phyloP scores from a whole-genome alignment of 37 sponge, comb jelly and placozoan genomes.

The Agelas oroides region DNA sequence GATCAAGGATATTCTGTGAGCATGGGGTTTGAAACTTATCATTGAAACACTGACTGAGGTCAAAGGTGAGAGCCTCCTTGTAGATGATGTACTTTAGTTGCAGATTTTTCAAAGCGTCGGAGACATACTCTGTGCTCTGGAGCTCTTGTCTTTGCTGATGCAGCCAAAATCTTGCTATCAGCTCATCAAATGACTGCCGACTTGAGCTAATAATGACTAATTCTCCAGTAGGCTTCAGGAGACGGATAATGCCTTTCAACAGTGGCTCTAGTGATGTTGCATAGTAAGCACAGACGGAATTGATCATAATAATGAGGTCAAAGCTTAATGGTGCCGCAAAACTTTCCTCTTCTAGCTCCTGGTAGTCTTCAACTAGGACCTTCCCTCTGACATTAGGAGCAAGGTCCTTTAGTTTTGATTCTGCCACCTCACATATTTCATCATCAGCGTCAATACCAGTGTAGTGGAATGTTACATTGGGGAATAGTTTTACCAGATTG shows the following conservation, averaged over 20 bases:
- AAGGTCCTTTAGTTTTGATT: conserved; percentile 2
- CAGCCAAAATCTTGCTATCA: conserved; percentile 40
- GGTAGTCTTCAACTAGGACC: conserved; percentile 14
- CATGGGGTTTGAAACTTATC: conserved; percentile 34
- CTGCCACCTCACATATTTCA: conserved; percentile 42
- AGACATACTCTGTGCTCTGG: conserved; percentile 20
- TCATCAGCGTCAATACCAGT: conserved; percentile 18
- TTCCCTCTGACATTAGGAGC: conserved; percentile 11
- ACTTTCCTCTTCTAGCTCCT: conserved; percentile 9
- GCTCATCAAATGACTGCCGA: conserved; percentile 37
- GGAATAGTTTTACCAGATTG: not conserved
- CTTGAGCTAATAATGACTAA: conserved; percentile 39
- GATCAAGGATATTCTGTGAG: conserved; percentile 21
- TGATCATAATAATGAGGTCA: conserved; percentile 41
- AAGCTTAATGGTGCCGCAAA: not conserved
- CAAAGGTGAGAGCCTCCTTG: conserved; percentile 15
- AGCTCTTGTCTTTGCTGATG: conserved; percentile 34
- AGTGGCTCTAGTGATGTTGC: not conserved
- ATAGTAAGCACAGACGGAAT: conserved; percentile 33
- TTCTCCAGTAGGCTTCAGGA: conserved; percentile 42
- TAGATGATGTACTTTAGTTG: not conserved
- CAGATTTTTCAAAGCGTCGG: conserved; percentile 1
- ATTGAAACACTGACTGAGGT: conserved; percentile 11
- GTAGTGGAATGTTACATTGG: conserved; percentile 5
- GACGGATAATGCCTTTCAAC: conserved; percentile 1